Conservation (phyloP, 2,797 vertebrate species). For the Mycteria americana region DNA sequence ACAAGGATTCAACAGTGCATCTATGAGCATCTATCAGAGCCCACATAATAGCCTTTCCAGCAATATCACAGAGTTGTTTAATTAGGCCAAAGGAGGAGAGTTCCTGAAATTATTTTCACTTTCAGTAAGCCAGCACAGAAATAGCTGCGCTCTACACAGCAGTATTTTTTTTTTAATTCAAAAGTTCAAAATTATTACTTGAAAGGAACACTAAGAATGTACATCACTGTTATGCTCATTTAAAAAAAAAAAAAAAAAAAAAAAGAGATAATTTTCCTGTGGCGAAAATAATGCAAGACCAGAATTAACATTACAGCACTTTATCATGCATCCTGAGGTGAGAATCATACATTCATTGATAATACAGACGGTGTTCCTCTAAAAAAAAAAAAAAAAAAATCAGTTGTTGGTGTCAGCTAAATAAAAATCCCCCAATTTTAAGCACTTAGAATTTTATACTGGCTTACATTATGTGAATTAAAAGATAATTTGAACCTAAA, state of each 20-base stretch:
- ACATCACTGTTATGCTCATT: background rate
- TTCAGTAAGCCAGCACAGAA: background rate
- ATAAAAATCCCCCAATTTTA: background rate
- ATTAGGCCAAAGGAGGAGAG: background rate
- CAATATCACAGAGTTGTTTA: background rate
- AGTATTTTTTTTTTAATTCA: background rate
- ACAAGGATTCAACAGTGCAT: background rate
- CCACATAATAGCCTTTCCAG: background rate
- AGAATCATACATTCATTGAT: background rate
- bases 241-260: background rate
- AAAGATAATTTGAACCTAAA: background rate
- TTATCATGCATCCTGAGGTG: background rate
- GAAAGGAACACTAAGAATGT: background rate
- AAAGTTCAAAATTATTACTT: background rate
- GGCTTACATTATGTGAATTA: background rate
- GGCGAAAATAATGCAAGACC: background rate
- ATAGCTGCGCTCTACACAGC: background rate
- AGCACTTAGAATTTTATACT: background rate
- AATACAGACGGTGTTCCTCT: background rate
- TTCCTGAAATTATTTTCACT: background rate
- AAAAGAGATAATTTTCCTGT: background rate
- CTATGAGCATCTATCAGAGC: background rate
- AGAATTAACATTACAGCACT: background rate
- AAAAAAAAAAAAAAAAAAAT: background rate
- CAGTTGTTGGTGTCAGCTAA: background rate